Base-by-base conservation (phyloP, 2,113 vertebrate species). In the Channa maculata region DNA sequence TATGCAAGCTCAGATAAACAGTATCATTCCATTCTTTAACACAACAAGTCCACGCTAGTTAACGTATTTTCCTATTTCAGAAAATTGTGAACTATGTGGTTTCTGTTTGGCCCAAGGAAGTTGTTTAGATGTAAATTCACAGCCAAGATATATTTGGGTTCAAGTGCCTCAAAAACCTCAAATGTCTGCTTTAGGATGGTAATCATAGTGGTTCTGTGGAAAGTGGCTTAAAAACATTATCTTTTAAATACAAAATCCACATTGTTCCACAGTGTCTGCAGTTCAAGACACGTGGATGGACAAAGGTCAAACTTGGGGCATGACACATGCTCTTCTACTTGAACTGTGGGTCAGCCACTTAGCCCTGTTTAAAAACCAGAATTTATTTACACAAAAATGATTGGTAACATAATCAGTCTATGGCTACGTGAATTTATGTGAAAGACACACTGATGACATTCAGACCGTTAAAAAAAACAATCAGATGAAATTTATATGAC, bases 121-220 rank as follows among this genome's bases (percentile, higher is more conserved):
- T 34, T 48, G 43, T 69, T 69, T 69, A 34, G 12, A 51, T 68
- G 43, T 39, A 62, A 66, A 68, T 76, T 87, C 11, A 54, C 54
- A 69, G 53, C 57, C 41, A 58, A 45, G 66, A 68, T 68, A 68
- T 71, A 86, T 66, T 9, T 54, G 52, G 44, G 53, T 64, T 34
- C 65, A 62, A 45, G 13, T 5, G 5, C 83, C 13, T 53, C 5
- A 6, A 34, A 70, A 82, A 72, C 81, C 65, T 75, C 49, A 36
- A 46, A 51, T 75, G 86, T 65, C 50, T 62, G 6, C 46, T 59
- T 65, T 44, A 5, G 67, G 71, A 82, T 34, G 41, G 61, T 75
- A 80, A 86, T 87, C 66, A 65, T 52, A 43, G 61, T 34, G 36
- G 45, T 49, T 84, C 80, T 80, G 68, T 13, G 62, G 82, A n/a